Conservation (phyloP, 2,888 invertebrate genomes). For the Idaea dimidiata region DNA sequence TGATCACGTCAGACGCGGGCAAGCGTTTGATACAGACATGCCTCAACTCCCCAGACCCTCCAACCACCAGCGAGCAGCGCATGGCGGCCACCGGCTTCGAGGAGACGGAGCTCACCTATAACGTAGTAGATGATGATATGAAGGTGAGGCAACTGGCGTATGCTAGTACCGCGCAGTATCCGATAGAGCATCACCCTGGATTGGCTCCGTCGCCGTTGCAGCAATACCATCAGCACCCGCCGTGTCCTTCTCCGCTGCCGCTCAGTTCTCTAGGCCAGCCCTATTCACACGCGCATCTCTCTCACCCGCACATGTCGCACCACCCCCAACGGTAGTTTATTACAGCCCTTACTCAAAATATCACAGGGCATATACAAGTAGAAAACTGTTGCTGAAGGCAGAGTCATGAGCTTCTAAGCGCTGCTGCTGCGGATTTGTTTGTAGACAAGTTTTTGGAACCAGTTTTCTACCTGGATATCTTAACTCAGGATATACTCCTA, state of each 20-base stretch:
- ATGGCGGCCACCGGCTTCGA: slow-evolving; percentile 99
- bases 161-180: slow-evolving; percentile 86
- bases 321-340: slow-evolving; percentile 90
- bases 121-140: slow-evolving; percentile 96
- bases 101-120: slow-evolving; percentile 98
- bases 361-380: no score
- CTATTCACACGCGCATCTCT: slow-evolving; percentile 77
- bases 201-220: slow-evolving; percentile 84
- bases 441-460: background rate
- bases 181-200: slow-evolving; percentile 84
- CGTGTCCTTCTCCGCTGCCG: slow-evolving; percentile 88
- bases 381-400: no score
- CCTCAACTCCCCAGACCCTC: slow-evolving; percentile 97
- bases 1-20: slow-evolving; percentile 99
- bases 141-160: slow-evolving; percentile 98
- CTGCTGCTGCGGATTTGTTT: background rate
- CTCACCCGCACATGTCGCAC: slow-evolving; percentile 87
- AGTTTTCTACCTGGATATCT: background rate
- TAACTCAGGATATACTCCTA: slow-evolving; percentile 15
- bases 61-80: slow-evolving; percentile 92
- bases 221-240: slow-evolving; percentile 87
- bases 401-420: no score
- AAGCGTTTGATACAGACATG: slow-evolving; percentile 99
- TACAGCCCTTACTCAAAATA: background rate
- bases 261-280: slow-evolving; percentile 76